phyloP scores from a whole-genome alignment of 2,113 vertebrate genomes.

The Onychorhynchus coronatus region DNA sequence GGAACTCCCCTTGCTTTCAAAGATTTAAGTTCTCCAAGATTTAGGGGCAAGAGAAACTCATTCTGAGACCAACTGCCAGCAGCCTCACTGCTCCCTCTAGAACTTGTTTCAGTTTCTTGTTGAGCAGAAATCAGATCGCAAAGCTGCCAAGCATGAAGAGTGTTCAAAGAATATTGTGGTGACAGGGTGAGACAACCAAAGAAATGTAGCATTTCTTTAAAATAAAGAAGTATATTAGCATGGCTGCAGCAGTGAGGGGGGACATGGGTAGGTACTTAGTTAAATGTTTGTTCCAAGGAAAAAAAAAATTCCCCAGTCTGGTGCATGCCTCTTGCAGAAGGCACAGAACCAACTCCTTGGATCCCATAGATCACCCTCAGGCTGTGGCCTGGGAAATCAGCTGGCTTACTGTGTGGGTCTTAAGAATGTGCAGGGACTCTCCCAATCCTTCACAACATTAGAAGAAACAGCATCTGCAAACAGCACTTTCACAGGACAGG shows the following conservation, averaged over 20 bases:
- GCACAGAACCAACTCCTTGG: neutral
- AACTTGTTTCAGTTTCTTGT: conserved; percentile 61
- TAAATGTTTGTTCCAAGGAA: neutral
- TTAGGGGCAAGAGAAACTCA: neutral
- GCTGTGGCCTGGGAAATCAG: neutral
- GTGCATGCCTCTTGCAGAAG: neutral
- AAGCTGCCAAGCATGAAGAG: conserved; percentile 4
- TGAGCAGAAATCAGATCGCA: conserved; percentile 35
- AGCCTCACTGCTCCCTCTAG: conserved; percentile 36
- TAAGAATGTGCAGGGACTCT: neutral
- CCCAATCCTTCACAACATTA: neutral
- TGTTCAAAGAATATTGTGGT: neutral
- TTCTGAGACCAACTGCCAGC: conserved; percentile 39
- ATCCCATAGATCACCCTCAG: neutral
- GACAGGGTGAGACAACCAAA: neutral
- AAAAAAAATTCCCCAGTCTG: neutral
- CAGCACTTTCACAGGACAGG: accelerated
- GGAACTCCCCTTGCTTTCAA: conserved; percentile 47
- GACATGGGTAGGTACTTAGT: neutral
- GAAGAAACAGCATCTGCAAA: neutral
- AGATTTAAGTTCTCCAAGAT: conserved; percentile 42
- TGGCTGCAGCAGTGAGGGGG: neutral
- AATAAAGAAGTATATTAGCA: neutral
- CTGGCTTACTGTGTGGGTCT: neutral
- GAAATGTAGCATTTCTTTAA: neutral